Percentiles rank a stretch among this genome's conserved stretches.
These are phyloP conservation scores for Eupleurogrammus muticus DNA, from an alignment of 2,797 vertebrate species.

Conservation along the genomic window DNA sequence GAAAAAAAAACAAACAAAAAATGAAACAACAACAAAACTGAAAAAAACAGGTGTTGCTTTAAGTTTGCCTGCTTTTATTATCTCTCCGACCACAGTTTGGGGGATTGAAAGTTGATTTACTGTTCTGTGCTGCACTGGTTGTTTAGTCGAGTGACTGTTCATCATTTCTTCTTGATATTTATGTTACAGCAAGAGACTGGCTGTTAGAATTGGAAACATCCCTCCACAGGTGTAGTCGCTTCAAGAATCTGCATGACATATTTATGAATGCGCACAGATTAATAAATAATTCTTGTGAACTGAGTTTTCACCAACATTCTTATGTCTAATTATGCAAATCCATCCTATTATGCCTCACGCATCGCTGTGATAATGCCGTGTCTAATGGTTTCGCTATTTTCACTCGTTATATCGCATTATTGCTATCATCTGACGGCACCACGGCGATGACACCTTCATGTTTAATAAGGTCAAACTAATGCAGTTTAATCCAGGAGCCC, in stretches of 20 bases:
- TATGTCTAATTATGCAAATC: constrained; percentile 20
- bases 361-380: constrained; percentile 3
- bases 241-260: constrained; percentile 5
- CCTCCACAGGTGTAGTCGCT: neutral
- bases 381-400: constrained; percentile 12
- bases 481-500: neutral
- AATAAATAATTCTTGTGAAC: neutral
- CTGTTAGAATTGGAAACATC: neutral
- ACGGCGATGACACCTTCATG: neutral
- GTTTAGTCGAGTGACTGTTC: constrained; percentile 37
- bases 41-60: constrained; percentile 20
- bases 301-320: neutral
- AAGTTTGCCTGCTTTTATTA: constrained; percentile 37
- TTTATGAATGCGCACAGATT: neutral
- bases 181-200: constrained; percentile 30
- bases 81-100: constrained; percentile 34
- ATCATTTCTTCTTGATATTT: constrained; percentile 33
- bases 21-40: too few species aligned
- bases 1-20: neutral
- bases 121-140: constrained; percentile 29
- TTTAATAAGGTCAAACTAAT: neutral
- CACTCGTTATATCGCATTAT: neutral
- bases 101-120: constrained; percentile 43
- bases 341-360: constrained; percentile 15
- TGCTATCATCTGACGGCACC: neutral